A percentile compares a stretch with the other conserved stretches of the same genome.
These are phyloP conservation scores for Caenorhabditis sp. DNA, from an alignment of 2,888 invertebrate genomes.

Conservation along the genomic window DNA sequence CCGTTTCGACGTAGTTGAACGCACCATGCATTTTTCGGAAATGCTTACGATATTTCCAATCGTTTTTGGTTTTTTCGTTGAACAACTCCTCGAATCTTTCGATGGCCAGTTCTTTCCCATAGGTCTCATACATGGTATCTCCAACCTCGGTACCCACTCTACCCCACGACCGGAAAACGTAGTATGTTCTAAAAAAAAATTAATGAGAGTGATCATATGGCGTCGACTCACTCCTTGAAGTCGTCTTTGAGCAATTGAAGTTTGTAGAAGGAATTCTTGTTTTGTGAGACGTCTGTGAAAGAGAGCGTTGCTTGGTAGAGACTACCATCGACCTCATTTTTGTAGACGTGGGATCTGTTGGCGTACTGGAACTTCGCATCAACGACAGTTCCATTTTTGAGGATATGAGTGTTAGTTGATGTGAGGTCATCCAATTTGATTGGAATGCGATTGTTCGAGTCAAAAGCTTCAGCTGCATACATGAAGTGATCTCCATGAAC, in stretches of 20 bases:
- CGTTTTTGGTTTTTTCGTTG: slow-evolving; percentile 91
- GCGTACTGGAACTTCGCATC: slow-evolving; percentile 89
- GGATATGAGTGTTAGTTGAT: slow-evolving; percentile 86
- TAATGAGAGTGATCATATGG: background rate
- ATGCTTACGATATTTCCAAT: slow-evolving; percentile 87
- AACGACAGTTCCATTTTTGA: slow-evolving; percentile 93
- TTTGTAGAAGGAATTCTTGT: slow-evolving; percentile 96
- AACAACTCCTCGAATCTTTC: slow-evolving; percentile 85
- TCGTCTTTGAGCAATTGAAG: slow-evolving; percentile 92
- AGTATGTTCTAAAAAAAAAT: slow-evolving; percentile 83
- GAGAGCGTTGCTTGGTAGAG: slow-evolving; percentile 74
- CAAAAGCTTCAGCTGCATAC: slow-evolving; percentile 47
- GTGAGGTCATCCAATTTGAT: slow-evolving; percentile 60
- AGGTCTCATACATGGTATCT: slow-evolving; percentile 83
- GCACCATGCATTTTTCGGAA: slow-evolving; percentile 89
- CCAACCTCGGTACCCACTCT: slow-evolving; percentile 96
- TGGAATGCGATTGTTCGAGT: slow-evolving; percentile 14
- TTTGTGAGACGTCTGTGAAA: slow-evolving; percentile 90
- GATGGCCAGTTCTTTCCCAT: slow-evolving; percentile 77
- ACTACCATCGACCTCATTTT: slow-evolving; percentile 64
- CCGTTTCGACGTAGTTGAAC: slow-evolving; percentile 93
- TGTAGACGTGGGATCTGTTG: slow-evolving; percentile 70
- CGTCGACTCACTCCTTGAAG: slow-evolving; percentile 3
- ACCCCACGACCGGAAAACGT: slow-evolving; percentile 95
- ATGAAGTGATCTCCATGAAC: slow-evolving; percentile 13